A percentile compares a stretch with the other conserved stretches of the same genome.
phyloP scores from a whole-genome alignment of 2,888 invertebrate genomes.

The Drosophila demipolita region DNA sequence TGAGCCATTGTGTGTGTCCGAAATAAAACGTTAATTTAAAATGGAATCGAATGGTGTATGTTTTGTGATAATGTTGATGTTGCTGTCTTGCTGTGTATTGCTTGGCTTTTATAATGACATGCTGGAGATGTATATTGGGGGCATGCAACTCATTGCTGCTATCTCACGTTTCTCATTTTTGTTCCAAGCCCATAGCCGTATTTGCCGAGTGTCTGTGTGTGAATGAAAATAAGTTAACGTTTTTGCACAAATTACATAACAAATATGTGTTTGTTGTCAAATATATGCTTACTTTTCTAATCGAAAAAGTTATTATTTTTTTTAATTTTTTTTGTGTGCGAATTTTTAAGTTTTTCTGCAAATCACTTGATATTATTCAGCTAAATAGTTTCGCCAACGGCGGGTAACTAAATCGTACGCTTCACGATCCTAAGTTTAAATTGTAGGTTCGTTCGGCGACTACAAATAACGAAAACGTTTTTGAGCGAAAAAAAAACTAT shows the following conservation, averaged over 20 bases:
- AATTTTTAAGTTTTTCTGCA: neutral
- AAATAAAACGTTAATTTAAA: constrained; percentile 32
- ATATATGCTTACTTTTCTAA: constrained; percentile 43
- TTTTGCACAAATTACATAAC: constrained; percentile 20
- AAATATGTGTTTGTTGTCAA: neutral
- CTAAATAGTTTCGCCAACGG: constrained; percentile 66
- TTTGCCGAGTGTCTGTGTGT: constrained; percentile 19
- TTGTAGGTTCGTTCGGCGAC: constrained; percentile 36
- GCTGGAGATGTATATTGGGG: constrained; percentile 37
- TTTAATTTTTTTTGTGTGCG: neutral
- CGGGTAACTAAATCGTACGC: constrained; percentile 65
- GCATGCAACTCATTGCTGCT: constrained; percentile 37
- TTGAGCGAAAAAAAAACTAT: constrained; percentile 41
- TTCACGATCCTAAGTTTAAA: constrained; percentile 54
- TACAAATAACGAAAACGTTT: constrained; percentile 67
- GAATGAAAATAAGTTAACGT: constrained; percentile 11
- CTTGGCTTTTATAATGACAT: constrained; percentile 50
- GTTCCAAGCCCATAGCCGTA: constrained; percentile 16
- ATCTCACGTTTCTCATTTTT: constrained; percentile 47
- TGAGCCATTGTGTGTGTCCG: constrained; percentile 58
- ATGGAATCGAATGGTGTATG: constrained; percentile 22
- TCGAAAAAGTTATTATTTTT: constrained; percentile 22
- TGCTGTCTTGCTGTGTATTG: constrained; percentile 17
- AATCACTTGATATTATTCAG: constrained; percentile 17
- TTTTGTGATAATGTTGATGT: constrained; percentile 7